phyloP scores from a whole-genome alignment of 1,140 invertebrate genomes.

The Drosophila triauraria region DNA sequence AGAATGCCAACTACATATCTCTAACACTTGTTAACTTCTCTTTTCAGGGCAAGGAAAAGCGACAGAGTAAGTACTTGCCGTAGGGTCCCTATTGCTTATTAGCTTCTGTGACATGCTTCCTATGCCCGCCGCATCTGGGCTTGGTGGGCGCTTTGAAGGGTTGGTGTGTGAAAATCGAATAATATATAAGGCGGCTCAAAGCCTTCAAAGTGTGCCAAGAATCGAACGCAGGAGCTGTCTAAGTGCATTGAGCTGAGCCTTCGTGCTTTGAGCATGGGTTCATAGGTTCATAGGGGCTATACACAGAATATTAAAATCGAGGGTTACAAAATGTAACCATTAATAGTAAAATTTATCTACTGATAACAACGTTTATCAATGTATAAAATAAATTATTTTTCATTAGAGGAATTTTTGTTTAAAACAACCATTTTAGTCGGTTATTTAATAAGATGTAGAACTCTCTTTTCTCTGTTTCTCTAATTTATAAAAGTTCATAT shows the following conservation, averaged over 20 bases:
- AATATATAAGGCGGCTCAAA: neutral
- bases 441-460: too few species aligned
- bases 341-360: neutral
- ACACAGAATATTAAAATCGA: neutral
- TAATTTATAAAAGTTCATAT: too few species aligned
- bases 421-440: too few species aligned
- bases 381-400: too few species aligned
- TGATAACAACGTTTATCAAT: too few species aligned
- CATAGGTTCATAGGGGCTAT: neutral
- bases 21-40: slow-evolving; percentile 9
- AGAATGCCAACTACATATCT: slow-evolving; percentile 15
- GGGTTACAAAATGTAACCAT: neutral
- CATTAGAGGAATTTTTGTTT: too few species aligned
- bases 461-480: too few species aligned
- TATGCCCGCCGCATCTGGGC: slow-evolving; percentile 69
- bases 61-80: slow-evolving; percentile 73
- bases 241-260: neutral
- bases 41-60: slow-evolving; percentile 79
- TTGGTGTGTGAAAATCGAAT: slow-evolving; percentile 53
- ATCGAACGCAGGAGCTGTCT: neutral
- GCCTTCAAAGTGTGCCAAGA: neutral
- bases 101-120: slow-evolving; percentile 1
- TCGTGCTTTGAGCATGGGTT: neutral
- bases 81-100: slow-evolving; percentile 1
- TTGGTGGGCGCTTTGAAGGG: slow-evolving; percentile 69